These are phyloP conservation scores for Mionectes olivaceus DNA, from an alignment of 2,797 vertebrate species.

Conservation along the genomic window DNA sequence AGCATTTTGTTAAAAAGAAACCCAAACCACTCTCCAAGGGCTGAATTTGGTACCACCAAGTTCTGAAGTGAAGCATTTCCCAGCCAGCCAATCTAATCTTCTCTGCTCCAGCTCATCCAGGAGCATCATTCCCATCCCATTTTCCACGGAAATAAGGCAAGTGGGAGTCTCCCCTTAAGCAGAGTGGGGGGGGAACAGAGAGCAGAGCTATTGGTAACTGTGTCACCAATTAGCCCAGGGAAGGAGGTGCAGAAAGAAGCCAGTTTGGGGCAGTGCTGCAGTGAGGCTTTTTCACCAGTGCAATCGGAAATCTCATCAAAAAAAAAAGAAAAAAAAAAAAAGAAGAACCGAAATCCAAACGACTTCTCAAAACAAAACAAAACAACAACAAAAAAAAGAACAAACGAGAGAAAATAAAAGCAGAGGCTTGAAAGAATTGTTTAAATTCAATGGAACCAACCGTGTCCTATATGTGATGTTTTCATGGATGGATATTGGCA, in stretches of 20 bases:
- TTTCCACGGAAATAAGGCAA: conserved; percentile 14
- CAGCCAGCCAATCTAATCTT: background rate
- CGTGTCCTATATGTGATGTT: conserved; percentile 85
- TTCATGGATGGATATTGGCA: conserved; percentile 82
- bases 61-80: background rate
- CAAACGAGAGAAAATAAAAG: conserved; percentile 54
- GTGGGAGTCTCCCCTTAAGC: conserved; percentile 20
- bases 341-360: background rate
- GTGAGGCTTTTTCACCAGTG: conserved; percentile 62
- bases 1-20: background rate
- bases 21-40: background rate
- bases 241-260: conserved; percentile 48
- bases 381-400: conserved; percentile 32
- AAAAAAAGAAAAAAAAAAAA: background rate
- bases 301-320: conserved; percentile 53
- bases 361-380: too few species aligned
- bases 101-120: background rate
- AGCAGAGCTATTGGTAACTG: conserved; percentile 42
- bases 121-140: background rate
- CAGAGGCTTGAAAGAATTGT: conserved; percentile 66
- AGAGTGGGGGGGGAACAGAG: background rate
- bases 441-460: conserved; percentile 83
- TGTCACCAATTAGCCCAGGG: conserved; percentile 58
- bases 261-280: conserved; percentile 37
- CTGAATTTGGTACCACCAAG: background rate